A percentile compares a stretch with the other conserved stretches of the same genome.
phyloP scores from a whole-genome alignment of 2,797 vertebrate genomes.

The Pitangus sulphuratus region DNA sequence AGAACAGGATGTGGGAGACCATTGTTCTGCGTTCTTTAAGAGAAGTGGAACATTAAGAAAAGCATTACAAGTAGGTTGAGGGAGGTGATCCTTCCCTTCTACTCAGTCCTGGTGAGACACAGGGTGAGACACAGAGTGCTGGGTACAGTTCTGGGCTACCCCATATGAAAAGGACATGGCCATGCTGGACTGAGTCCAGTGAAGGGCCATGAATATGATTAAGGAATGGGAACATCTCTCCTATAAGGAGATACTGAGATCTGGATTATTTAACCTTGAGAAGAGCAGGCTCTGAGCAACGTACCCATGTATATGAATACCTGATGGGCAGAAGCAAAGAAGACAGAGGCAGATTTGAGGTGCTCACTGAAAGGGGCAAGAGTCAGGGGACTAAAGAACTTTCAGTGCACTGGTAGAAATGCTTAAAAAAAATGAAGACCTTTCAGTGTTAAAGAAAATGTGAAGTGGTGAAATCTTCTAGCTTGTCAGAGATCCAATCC shows the following conservation, averaged over 20 bases:
- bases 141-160: background rate
- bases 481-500: background rate
- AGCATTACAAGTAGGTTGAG: background rate
- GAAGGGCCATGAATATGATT: background rate
- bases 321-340: background rate
- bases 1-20: background rate
- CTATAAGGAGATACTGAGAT: background rate
- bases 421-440: background rate
- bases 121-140: background rate
- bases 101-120: background rate
- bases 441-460: background rate
- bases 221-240: background rate
- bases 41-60: background rate
- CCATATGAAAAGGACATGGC: fast-evolving
- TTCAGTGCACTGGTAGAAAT: background rate
- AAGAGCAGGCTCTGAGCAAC: background rate
- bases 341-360: background rate
- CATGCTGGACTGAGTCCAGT: background rate
- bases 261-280: background rate
- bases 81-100: background rate
- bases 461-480: background rate
- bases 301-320: background rate
- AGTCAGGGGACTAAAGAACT: background rate
- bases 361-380: background rate
- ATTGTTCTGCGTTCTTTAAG: background rate